phyloP scores from a whole-genome alignment of 2,888 invertebrate species.

The Caenorhabditis doughertyi region DNA sequence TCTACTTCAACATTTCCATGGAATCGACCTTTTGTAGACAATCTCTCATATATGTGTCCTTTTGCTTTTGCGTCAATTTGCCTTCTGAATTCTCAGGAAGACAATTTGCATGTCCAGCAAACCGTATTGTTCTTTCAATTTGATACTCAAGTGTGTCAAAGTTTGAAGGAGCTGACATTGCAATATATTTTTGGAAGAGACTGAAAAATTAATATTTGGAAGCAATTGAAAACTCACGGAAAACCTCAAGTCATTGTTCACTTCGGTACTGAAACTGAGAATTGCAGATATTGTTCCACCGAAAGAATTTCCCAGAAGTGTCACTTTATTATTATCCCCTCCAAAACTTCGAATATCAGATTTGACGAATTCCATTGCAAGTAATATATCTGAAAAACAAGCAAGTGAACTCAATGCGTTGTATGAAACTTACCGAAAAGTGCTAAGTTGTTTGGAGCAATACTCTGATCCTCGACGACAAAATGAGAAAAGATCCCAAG shows the following conservation, averaged over 20 bases:
- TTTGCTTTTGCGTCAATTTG: conserved; percentile 12
- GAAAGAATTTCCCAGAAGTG: conserved; percentile 67
- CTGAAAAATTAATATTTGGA: conserved; percentile 32
- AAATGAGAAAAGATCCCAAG: conserved; percentile 72
- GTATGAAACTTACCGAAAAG: conserved; percentile 62
- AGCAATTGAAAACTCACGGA: neutral
- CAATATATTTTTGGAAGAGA: conserved; percentile 55
- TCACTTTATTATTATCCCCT: conserved; percentile 55
- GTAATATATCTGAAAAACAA: conserved; percentile 60
- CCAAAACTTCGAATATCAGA: conserved; percentile 65
- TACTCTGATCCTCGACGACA: conserved; percentile 64
- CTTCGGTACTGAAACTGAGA: conserved; percentile 40
- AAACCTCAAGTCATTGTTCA: conserved; percentile 51
- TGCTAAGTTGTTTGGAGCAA: conserved; percentile 74
- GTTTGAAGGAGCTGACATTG: conserved; percentile 48
- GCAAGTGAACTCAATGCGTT: too few species aligned
- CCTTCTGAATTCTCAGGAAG: neutral
- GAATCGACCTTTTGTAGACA: conserved; percentile 48
- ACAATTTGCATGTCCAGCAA: conserved; percentile 44
- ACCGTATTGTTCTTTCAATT: conserved; percentile 27
- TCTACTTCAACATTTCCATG: conserved; percentile 40
- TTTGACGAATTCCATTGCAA: conserved; percentile 56
- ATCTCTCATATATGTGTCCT: conserved; percentile 34
- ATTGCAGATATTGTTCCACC: conserved; percentile 51
- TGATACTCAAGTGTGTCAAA: conserved; percentile 10